These are phyloP conservation scores for Diabrotica virgifera DNA, from an alignment of 1,140 invertebrate species.

Conservation along the genomic window DNA sequence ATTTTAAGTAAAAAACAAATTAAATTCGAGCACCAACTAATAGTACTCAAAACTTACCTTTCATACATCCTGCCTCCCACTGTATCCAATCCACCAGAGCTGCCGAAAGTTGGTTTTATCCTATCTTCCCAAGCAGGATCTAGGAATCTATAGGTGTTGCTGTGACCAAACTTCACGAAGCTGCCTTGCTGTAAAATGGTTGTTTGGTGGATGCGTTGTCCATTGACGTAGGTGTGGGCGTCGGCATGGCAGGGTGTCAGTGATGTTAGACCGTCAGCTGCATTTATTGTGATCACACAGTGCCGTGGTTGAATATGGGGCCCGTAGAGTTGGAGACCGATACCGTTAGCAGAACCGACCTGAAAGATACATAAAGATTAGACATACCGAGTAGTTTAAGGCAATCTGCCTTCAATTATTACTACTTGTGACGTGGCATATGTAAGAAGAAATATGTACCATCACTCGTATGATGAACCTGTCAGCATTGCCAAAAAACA, in stretches of 20 bases:
- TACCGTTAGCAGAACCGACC: slow-evolving; percentile 65
- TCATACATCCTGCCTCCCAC: slow-evolving; percentile 74
- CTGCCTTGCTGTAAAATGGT: slow-evolving; percentile 86
- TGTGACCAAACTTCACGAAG: slow-evolving; percentile 84
- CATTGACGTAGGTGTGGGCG: slow-evolving; percentile 91
- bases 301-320: slow-evolving; percentile 87
- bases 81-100: slow-evolving; percentile 56
- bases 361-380: slow-evolving; percentile 30
- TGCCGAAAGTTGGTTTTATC: slow-evolving; percentile 57
- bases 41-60: slow-evolving; percentile 53
- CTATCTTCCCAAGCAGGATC: slow-evolving; percentile 87
- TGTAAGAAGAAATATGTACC: too few relatives aligned
- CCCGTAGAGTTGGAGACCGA: slow-evolving; percentile 66
- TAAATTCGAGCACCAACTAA: too few relatives aligned
- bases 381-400: slow-evolving; percentile 3
- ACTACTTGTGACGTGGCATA: too few relatives aligned
- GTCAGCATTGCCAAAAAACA: too few relatives aligned
- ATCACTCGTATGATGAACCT: too few relatives aligned
- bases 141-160: slow-evolving; percentile 89
- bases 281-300: slow-evolving; percentile 80
- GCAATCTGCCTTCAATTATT: too few relatives aligned
- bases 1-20: too few relatives aligned
- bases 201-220: slow-evolving; percentile 86
- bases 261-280: slow-evolving; percentile 81
- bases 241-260: slow-evolving; percentile 90